A percentile compares a stretch with the other conserved stretches of the same genome.
Conservation (phyloP, 2,888 invertebrate species). For the Rhingia campestris region DNA sequence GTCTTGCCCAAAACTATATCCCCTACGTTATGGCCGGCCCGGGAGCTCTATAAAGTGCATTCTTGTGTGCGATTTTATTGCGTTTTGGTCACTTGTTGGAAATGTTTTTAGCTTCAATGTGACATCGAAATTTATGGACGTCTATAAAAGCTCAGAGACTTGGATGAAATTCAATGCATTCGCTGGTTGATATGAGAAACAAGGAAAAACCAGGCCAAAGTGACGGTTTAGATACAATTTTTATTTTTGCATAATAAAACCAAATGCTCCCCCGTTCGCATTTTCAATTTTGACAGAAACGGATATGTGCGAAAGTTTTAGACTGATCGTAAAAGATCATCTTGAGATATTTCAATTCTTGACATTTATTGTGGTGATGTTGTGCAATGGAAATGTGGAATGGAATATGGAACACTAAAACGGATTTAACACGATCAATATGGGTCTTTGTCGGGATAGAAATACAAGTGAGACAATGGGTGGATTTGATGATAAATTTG, state of each 20-base stretch:
- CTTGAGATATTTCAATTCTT: conserved; percentile 3
- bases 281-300: conserved; percentile 20
- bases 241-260: conserved; percentile 12
- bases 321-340: conserved; percentile 21
- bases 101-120: conserved; percentile 1
- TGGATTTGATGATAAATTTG: too few relatives aligned
- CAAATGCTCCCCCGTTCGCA: conserved; percentile 11
- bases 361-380: conserved; percentile 10
- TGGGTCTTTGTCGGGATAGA: too few relatives aligned
- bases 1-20: conserved; percentile 46
- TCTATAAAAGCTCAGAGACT: conserved; percentile 38
- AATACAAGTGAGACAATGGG: too few relatives aligned
- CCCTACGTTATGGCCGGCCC: neutral
- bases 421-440: too few relatives aligned
- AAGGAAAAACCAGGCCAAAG: neutral
- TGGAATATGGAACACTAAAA: too few relatives aligned
- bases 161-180: conserved; percentile 52
- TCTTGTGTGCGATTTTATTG: conserved; percentile 23
- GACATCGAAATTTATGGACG: conserved; percentile 37
- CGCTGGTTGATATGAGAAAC: conserved; percentile 8
- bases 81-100: neutral
- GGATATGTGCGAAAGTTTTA: conserved; percentile 21
- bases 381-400: neutral
- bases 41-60: conserved; percentile 11
- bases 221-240: too few relatives aligned